A percentile compares a stretch with the other conserved stretches of the same genome.
These are phyloP conservation scores for Epiblema foenella DNA, from an alignment of 2,888 invertebrate species.

Conservation along the genomic window DNA sequence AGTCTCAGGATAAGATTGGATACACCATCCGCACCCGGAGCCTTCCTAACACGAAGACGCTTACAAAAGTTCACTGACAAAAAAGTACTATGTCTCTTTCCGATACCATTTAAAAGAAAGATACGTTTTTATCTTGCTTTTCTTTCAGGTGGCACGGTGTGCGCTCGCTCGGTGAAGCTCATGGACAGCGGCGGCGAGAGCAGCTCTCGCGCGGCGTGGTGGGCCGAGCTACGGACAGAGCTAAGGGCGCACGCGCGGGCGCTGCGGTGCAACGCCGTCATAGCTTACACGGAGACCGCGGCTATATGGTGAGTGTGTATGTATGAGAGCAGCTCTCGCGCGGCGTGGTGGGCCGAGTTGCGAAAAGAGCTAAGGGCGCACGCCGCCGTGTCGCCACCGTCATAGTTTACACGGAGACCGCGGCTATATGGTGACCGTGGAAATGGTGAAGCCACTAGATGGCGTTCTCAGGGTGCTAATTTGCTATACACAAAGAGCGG, in stretches of 20 bases:
- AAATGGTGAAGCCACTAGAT: no score
- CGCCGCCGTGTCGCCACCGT: slow-evolving; percentile 96
- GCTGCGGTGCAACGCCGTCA: slow-evolving; percentile 96
- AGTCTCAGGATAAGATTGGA: no score
- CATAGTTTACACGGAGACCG: slow-evolving; percentile 96
- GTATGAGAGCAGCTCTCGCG: slow-evolving; percentile 96
- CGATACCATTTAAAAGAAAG: background rate
- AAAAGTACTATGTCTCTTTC: no score
- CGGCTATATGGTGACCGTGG: slow-evolving; percentile 94
- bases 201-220: slow-evolving; percentile 97
- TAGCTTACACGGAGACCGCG: slow-evolving; percentile 96
- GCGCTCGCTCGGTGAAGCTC: slow-evolving; percentile 75
- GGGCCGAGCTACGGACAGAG: slow-evolving; percentile 98
- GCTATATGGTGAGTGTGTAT: slow-evolving; percentile 93
- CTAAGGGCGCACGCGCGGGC: slow-evolving; percentile 96
- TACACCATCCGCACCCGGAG: no score
- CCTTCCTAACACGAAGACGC: no score
- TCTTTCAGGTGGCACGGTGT: slow-evolving; percentile 74
- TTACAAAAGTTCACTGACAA: no score
- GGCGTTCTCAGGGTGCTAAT: no score
- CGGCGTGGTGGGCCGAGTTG: slow-evolving; percentile 98
- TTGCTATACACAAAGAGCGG: no score
- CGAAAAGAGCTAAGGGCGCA: slow-evolving; percentile 98
- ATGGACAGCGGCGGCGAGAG: slow-evolving; percentile 94
- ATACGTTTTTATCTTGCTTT: background rate